Percentiles rank a stretch among this genome's conserved stretches.
These are phyloP conservation scores for Eonycteris spelaea DNA, from an alignment of 2,113 vertebrate genomes.

Conservation along the genomic window DNA sequence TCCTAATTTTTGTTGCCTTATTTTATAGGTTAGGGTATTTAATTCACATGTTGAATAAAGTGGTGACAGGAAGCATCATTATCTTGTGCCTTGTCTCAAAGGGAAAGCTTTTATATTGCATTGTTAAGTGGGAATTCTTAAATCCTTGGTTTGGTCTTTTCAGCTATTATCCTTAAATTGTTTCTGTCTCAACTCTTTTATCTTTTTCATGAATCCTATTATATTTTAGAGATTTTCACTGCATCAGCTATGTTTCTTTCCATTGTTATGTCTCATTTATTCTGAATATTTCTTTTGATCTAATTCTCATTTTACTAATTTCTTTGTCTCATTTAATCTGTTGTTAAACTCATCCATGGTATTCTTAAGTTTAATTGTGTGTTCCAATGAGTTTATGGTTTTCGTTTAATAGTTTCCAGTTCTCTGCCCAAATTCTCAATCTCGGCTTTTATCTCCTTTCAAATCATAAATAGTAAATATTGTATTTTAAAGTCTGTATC, in stretches of 20 bases:
- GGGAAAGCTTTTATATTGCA: neutral
- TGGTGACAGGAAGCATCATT: neutral
- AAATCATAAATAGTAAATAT: neutral
- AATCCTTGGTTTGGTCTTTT: neutral
- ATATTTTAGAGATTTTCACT: neutral
- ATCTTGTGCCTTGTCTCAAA: neutral
- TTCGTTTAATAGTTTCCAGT: neutral
- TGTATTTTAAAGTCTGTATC: neutral
- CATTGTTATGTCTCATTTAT: neutral
- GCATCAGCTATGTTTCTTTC: neutral
- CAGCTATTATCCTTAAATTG: neutral
- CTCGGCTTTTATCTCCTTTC: neutral
- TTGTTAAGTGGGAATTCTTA: neutral
- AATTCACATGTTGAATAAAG: neutral
- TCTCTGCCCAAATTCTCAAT: neutral
- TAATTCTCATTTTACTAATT: neutral
- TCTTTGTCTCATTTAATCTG: neutral
- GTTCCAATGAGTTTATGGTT: neutral
- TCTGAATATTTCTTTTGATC: neutral
- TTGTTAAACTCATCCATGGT: neutral
- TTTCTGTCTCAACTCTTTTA: neutral
- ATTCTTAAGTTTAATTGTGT: neutral
- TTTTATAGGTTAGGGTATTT: neutral
- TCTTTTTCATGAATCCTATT: neutral
- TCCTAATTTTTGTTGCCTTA: neutral